These are phyloP conservation scores for Pluvianellus socialis DNA, from an alignment of 2,113 vertebrate species.

Conservation along the genomic window DNA sequence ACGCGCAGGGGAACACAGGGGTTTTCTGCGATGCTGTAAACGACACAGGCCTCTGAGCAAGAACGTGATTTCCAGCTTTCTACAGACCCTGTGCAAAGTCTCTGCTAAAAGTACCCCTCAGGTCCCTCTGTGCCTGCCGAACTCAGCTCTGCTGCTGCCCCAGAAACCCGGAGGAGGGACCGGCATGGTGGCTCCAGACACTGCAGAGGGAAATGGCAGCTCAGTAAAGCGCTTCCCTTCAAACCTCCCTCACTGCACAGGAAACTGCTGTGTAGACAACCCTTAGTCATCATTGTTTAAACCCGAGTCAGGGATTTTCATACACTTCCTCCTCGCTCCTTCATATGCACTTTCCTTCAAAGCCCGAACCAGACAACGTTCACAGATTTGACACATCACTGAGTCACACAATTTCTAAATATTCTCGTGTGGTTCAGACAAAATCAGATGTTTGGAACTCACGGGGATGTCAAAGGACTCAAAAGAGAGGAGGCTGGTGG, in stretches of 20 bases:
- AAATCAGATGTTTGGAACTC: background rate
- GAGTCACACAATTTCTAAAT: background rate
- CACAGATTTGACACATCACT: background rate
- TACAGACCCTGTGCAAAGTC: background rate
- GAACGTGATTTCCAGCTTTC: background rate
- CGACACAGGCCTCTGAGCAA: background rate
- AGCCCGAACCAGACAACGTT: background rate
- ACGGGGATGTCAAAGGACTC: background rate
- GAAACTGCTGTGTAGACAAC: background rate
- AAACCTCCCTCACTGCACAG: background rate
- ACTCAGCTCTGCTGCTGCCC: background rate
- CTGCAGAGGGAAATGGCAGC: background rate
- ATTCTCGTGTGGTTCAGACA: background rate
- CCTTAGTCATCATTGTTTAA: conserved; percentile 27
- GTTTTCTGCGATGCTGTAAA: background rate
- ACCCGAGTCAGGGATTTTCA: background rate
- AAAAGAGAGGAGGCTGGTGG: background rate
- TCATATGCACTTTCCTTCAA: background rate
- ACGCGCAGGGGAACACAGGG: background rate
- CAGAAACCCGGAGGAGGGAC: background rate
- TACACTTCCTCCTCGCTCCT: background rate
- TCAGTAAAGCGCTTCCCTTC: background rate
- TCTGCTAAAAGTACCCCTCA: background rate
- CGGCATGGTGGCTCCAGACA: background rate
- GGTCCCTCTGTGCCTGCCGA: background rate